Percentiles rank a stretch among this genome's conserved stretches.
These are phyloP conservation scores for Himalopsyche tibetana DNA, from an alignment of 2,888 invertebrate species.

Conservation along the genomic window DNA sequence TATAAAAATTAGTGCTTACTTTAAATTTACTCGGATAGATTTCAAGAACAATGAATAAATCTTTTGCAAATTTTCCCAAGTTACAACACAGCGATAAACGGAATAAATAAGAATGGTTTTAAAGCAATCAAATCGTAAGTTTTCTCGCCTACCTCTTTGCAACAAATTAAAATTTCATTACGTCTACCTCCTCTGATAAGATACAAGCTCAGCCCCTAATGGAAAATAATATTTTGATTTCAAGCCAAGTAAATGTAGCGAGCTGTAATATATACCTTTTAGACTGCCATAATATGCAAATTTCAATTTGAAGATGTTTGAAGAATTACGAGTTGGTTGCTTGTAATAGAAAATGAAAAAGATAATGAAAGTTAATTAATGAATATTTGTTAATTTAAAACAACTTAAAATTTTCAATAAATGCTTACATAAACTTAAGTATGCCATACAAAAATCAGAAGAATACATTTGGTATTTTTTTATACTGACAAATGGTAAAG, in stretches of 20 bases:
- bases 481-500: too few relatives aligned
- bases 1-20: too few relatives aligned
- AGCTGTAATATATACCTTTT: not conserved
- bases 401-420: not conserved
- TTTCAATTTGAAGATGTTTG: constrained; percentile 38
- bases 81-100: not conserved
- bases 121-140: constrained; percentile 34
- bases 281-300: constrained; percentile 33
- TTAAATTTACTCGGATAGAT: not conserved
- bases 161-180: constrained; percentile 38
- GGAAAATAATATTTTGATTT: constrained; percentile 46
- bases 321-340: constrained; percentile 35
- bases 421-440: not conserved
- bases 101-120: constrained; percentile 26
- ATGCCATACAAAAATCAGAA: not conserved
- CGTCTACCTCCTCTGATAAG: not conserved
- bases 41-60: constrained; percentile 22
- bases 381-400: not conserved
- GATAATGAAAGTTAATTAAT: constrained; percentile 44
- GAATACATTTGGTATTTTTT: not conserved
- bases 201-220: not conserved
- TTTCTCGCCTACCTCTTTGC: constrained; percentile 27
- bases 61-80: not conserved
- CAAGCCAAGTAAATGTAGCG: not conserved
- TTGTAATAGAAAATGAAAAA: constrained; percentile 7